Evolutionary conservation across 2,113 vertebrate genomes (phyloP).

Genomic region (Okapia johnstoni): DNA sequence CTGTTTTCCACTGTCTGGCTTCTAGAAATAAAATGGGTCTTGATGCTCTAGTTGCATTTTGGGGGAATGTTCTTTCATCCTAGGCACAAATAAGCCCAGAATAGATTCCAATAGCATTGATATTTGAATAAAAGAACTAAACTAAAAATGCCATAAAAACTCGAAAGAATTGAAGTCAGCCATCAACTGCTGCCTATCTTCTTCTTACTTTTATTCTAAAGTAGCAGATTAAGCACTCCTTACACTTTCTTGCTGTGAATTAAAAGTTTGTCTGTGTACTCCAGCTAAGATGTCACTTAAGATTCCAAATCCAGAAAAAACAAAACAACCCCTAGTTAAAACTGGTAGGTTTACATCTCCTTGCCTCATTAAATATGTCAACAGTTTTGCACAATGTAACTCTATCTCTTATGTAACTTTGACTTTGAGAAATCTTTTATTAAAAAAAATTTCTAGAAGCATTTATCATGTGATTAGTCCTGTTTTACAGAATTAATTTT

Average conservation of each 20-base stretch:
- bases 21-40: conserved; percentile 35
- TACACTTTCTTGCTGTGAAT: neutral
- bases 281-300: neutral
- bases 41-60: conserved; percentile 46
- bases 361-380: neutral
- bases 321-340: neutral
- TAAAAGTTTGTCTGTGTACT: neutral
- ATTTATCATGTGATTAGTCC: neutral
- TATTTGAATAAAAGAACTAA: neutral
- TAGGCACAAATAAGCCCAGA: neutral
- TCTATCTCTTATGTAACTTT: neutral
- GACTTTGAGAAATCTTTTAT: neutral
- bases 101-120: neutral
- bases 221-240: neutral
- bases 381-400: neutral
- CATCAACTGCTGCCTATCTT: neutral
- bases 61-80: neutral
- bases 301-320: neutral
- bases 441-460: neutral
- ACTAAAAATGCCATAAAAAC: neutral
- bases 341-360: neutral
- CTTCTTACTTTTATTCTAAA: neutral
- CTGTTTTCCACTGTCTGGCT: neutral
- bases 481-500: neutral
- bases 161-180: conserved; percentile 16